Base-by-base conservation (phyloP, 2,113 vertebrate species). In the Paramormyrops kingsleyae region DNA sequence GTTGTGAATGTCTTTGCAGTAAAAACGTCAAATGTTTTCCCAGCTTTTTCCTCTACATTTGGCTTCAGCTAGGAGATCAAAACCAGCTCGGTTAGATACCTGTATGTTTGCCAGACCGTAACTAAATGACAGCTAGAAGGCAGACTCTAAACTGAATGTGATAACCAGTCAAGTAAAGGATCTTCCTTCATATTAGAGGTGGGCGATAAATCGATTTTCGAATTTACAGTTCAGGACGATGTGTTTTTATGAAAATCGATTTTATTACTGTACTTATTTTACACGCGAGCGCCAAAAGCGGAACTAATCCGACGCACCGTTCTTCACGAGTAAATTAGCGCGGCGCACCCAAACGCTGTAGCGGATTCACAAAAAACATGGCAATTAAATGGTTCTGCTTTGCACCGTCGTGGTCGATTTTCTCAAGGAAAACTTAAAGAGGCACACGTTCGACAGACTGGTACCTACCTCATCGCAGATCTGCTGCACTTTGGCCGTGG, bases 1-100 rank as follows among this genome's bases (percentile, higher is more conserved):
- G 15, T 89, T 89, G 0, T 95, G 91, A 90, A 98, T 0, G 0
- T 2, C 53, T 94, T 89, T 0, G 97, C 96, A 10, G 0, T 53
- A 42, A 97, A 98, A 0, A 19, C 46, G 0, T 0, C 0, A 31
- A 7, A 96, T 0, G 0, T 93, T 44, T 0, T 87, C 0, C 94
- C 91, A 31, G 44, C 83, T 24, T 13, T 92, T 0, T 87, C 88
- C 91, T 96, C 94, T 7, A 95, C 90, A 50, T 90, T 0, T 0
- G 42, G 0, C 77, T 95, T 96, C 1, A 96, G 1, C 96, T 96
- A 88, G 27, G 10, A 0, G 70, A 77, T 19, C 4, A 77, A 77
- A 42, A 39, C 13, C 15, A 13, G 31, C n/a, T 31, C 35, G 19
- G 70, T 77, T 3, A 77, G n/a, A 70, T 4, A 31, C 9, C n/a